A percentile compares a stretch with the other conserved stretches of the same genome.
Conservation (phyloP, 2,888 invertebrate species). For the Tigriopus californicus region DNA sequence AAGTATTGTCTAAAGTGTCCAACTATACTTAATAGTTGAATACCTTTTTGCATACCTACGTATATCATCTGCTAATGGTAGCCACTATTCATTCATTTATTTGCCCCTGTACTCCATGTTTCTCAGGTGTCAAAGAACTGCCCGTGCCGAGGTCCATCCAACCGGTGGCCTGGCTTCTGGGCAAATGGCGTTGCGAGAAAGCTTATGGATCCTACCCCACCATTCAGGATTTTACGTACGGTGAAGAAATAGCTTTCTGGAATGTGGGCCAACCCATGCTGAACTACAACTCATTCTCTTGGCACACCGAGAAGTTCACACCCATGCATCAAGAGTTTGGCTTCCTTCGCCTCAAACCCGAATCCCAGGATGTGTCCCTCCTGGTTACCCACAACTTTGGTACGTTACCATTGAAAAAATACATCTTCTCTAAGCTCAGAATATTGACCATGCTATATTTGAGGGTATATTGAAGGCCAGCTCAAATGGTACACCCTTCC, state of each 20-base stretch:
- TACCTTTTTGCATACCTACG: too few species aligned
- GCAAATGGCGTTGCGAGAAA: slow-evolving; percentile 36
- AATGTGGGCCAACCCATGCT: slow-evolving; percentile 42
- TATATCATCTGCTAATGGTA: too few species aligned
- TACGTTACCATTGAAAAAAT: too few species aligned
- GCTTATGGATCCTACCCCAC: slow-evolving; percentile 39
- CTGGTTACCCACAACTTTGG: slow-evolving; percentile 43
- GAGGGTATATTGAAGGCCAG: too few species aligned
- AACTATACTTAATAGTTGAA: too few species aligned
- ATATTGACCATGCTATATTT: too few species aligned
- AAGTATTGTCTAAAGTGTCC: too few species aligned
- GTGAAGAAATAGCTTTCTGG: slow-evolving; percentile 37
- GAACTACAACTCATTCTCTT: slow-evolving; percentile 36
- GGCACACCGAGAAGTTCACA: slow-evolving; percentile 33
- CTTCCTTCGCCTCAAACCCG: slow-evolving; percentile 38
- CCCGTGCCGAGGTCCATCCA: slow-evolving; percentile 29
- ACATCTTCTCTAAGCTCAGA: too few species aligned
- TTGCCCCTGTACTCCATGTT: too few species aligned
- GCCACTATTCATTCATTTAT: too few species aligned
- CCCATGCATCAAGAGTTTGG: slow-evolving; percentile 45
- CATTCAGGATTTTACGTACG: slow-evolving; percentile 36
- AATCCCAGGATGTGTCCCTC: slow-evolving; percentile 35
- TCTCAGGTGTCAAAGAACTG: not conserved
- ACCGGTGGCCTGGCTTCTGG: slow-evolving; percentile 39
- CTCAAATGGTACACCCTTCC: too few species aligned